A percentile compares a stretch with the other conserved stretches of the same genome.
These are phyloP conservation scores for Charina bottae DNA, from an alignment of 2,113 vertebrate species.

Conservation along the genomic window DNA sequence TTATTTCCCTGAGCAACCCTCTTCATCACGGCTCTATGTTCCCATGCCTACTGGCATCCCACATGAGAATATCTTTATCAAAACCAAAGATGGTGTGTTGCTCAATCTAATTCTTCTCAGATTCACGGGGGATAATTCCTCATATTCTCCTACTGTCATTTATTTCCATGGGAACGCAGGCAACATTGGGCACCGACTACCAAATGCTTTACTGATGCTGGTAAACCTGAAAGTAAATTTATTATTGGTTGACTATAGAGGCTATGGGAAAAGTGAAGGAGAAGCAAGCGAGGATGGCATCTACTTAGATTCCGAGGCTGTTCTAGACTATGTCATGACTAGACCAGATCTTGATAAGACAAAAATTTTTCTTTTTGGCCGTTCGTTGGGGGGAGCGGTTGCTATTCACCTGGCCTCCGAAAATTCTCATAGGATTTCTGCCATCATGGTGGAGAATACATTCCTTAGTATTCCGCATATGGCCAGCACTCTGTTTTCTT, in stretches of 20 bases:
- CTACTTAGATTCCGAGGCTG: conserved; percentile 92
- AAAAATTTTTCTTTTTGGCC: conserved; percentile 95
- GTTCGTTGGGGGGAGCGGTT: conserved; percentile 96
- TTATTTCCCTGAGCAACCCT: conserved; percentile 97
- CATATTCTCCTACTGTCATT: conserved; percentile 89
- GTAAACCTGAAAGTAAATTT: conserved; percentile 97
- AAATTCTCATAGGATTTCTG: conserved; percentile 94
- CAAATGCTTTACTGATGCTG: conserved; percentile 96
- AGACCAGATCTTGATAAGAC: conserved; percentile 98
- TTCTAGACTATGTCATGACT: conserved; percentile 95
- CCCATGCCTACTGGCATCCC: conserved; percentile 96
- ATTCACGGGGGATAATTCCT: conserved; percentile 88
- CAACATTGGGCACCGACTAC: conserved; percentile 95
- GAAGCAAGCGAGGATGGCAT: conserved; percentile 94
- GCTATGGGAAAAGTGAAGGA: conserved; percentile 96
- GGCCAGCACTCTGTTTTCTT: conserved; percentile 97
- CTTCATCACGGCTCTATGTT: conserved; percentile 96
- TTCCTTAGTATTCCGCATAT: conserved; percentile 99
- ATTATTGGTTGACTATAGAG: conserved; percentile 94
- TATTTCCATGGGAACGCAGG: conserved; percentile 98
- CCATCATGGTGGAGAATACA: conserved; percentile 96
- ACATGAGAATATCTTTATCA: conserved; percentile 93
- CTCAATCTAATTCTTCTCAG: conserved; percentile 94
- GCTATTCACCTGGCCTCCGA: conserved; percentile 92
- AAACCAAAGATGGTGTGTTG: conserved; percentile 94